Evolutionary conservation across 2,797 vertebrate genomes (phyloP).

Genomic region (Pipistrellus nathusii): DNA sequence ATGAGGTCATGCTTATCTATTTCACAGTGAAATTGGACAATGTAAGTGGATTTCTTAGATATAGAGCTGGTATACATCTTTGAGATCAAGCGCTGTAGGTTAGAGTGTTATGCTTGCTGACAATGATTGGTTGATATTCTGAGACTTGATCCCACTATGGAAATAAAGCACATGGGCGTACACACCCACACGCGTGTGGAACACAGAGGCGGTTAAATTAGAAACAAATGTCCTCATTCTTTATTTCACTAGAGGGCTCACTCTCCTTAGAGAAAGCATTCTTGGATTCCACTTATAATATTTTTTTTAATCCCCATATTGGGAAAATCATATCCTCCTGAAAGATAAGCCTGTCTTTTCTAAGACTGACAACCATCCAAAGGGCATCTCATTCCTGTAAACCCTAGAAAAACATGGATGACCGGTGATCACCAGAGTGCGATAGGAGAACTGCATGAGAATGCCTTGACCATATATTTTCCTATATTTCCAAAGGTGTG

Average conservation of each 20-base stretch:
- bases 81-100: constrained; percentile 1
- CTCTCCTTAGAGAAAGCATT: constrained; percentile 58
- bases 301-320: background rate
- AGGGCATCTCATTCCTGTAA: background rate
- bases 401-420: background rate
- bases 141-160: constrained; percentile 4
- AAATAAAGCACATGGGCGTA: background rate
- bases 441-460: background rate
- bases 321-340: background rate
- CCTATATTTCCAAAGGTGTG: background rate
- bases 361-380: background rate
- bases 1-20: background rate
- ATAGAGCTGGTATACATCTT: background rate
- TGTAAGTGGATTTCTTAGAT: constrained; percentile 1
- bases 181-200: background rate
- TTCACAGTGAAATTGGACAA: background rate
- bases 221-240: constrained; percentile 14
- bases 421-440: background rate
- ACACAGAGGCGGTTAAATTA: background rate
- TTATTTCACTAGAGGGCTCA: constrained; percentile 81
- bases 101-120: background rate
- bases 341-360: constrained; percentile 50
- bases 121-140: background rate
- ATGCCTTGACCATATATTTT: background rate
- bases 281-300: background rate